Base-by-base conservation (phyloP, 2,888 invertebrate species). In the Deroplatys truncata region DNA sequence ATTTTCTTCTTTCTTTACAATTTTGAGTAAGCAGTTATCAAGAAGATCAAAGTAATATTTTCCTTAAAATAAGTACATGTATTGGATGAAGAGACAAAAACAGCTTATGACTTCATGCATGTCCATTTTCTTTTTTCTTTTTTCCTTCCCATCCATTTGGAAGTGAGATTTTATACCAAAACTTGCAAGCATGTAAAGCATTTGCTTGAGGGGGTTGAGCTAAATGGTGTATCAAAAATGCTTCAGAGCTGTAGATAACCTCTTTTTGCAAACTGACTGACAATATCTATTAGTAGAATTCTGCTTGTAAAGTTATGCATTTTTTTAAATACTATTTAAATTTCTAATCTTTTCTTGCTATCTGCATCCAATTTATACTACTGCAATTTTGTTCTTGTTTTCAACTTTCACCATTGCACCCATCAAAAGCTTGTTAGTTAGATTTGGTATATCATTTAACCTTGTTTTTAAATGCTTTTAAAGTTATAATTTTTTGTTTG, bases 351-450 rank as follows among this genome's bases (percentile, higher is more conserved):
- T 72, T 20, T 72, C 82, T 89, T 35, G 72, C 31, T 84, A 9
- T 88, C 31, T 88, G 72, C 84, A 31, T 88, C 72, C 35, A n/a
- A 85, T 35, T 5, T 31, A 85, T 29, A 85, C n/a, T 84, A 31
- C 15, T 85, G 28, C 49, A 85, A 29, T 35, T 85, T 85, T 35
- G 84, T 85, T 85, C 85, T 85, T 89, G 91, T 91, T 91, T 90
- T 91, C 91, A 91, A 91, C 91, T 91, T 91, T 91, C 91, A 91
- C 91, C 91, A 91, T 90, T 90, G 90, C 90, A 90, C 90, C 86
- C 83, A 85, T 84, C 85, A 28, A 84, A n/a, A 87, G 89, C 89
- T 91, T 90, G 87, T 82, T 86, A 86, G 86, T 72, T 86, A 29
- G 86, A 86, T 86, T 9, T 82, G 28, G 82, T 84, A 85, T 82